phyloP scores from a whole-genome alignment of 35 echinoderm and acorn worm genomes.

The Diadema setosum region DNA sequence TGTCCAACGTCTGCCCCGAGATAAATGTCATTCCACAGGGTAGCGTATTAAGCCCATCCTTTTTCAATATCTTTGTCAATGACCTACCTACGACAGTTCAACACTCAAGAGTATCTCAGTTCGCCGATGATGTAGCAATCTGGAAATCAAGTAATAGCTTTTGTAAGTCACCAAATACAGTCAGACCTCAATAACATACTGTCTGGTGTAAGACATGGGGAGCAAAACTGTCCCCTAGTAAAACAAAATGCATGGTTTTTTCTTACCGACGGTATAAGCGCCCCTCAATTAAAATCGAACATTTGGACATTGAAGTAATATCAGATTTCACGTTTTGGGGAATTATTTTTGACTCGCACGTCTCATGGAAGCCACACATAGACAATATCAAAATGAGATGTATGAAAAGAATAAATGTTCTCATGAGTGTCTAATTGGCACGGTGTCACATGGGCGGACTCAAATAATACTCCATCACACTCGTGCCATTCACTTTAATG shows the following conservation, averaged over 20 bases:
- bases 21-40: not conserved
- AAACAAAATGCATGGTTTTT: not conserved
- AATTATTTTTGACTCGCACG: not conserved
- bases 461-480: too few relatives aligned
- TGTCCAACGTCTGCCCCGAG: not conserved
- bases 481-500: too few relatives aligned
- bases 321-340: not conserved
- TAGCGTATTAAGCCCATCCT: not conserved
- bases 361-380: not conserved
- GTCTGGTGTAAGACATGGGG: not conserved
- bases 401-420: not conserved
- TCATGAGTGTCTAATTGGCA: not conserved
- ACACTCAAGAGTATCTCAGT: not conserved
- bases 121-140: not conserved
- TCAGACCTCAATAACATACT: not conserved
- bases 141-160: not conserved
- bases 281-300: not conserved
- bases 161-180: not conserved
- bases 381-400: not conserved
- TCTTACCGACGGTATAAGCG: not conserved
- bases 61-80: not conserved
- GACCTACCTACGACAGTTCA: not conserved
- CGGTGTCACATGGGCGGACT: too few relatives aligned
- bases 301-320: not conserved
- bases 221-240: not conserved